A percentile compares a stretch with the other conserved stretches of the same genome.
These are phyloP conservation scores for Tinea trinotella DNA, from an alignment of 2,888 invertebrate species.

Conservation along the genomic window DNA sequence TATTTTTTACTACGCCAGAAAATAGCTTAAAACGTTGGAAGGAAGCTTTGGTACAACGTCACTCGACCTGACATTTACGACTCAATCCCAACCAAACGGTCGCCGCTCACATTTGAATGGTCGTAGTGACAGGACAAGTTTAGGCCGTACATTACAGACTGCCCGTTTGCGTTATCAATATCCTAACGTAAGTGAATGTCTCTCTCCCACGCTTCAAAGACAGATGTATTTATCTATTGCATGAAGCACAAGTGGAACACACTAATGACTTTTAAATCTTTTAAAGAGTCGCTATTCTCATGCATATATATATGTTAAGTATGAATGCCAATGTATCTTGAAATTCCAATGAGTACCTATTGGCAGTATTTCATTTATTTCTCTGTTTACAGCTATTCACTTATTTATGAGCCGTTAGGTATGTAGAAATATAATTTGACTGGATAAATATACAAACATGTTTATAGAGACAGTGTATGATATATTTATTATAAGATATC, in stretches of 20 bases:
- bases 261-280: background rate
- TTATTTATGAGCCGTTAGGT: background rate
- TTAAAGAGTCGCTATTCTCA: background rate
- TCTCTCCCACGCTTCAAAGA: slow-evolving; percentile 9
- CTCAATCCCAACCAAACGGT: slow-evolving; percentile 58
- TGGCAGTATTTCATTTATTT: background rate
- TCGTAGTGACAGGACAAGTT: slow-evolving; percentile 53
- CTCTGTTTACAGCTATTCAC: background rate
- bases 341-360: background rate
- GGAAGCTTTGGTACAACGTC: slow-evolving; percentile 44
- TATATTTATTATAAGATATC: slow-evolving; percentile 14
- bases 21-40: background rate
- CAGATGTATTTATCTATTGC: slow-evolving; percentile 1
- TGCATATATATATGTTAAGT: background rate
- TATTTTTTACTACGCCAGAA: background rate
- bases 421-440: background rate
- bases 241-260: background rate
- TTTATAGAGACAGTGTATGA: slow-evolving; percentile 13
- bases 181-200: slow-evolving; percentile 1
- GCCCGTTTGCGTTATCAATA: background rate
- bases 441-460: slow-evolving; percentile 14
- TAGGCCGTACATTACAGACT: slow-evolving; percentile 33
- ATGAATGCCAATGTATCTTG: background rate
- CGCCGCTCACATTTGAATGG: slow-evolving; percentile 41
- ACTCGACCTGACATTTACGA: slow-evolving; percentile 67